phyloP scores from a whole-genome alignment of 2,797 vertebrate genomes.

The Lerista edwardsae region DNA sequence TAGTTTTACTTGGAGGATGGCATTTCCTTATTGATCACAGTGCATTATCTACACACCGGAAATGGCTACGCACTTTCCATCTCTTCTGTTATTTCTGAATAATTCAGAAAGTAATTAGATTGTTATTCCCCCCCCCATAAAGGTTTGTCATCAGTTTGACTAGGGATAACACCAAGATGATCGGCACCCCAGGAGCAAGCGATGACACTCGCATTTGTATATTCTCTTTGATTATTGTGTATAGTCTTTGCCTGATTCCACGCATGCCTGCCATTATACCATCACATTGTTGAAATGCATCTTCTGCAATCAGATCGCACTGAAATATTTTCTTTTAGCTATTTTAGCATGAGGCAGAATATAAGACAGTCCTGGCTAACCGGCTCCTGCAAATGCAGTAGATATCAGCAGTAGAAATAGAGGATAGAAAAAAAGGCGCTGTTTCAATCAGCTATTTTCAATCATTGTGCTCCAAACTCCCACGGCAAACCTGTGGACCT shows the following conservation, averaged over 20 bases:
- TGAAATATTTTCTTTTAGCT: too few species aligned
- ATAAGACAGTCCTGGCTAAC: too few species aligned
- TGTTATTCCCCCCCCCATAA: conserved; percentile 59
- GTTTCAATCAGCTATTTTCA: too few species aligned
- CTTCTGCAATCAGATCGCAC: conserved; percentile 23
- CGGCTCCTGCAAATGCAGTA: too few species aligned
- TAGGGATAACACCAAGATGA: conserved; percentile 25
- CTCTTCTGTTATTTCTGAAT: conserved; percentile 76
- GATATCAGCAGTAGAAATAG: too few species aligned
- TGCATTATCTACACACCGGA: conserved; percentile 76
- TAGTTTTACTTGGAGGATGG: conserved; percentile 69
- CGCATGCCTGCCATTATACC: neutral
- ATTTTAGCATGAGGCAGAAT: too few species aligned
- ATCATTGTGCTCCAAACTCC: too few species aligned
- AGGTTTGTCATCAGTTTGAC: conserved; percentile 59
- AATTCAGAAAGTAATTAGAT: conserved; percentile 76
- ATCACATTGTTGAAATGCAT: conserved; percentile 8
- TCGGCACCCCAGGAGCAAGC: neutral
- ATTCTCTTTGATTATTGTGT: neutral
- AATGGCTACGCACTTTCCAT: conserved; percentile 74
- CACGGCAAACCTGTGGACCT: too few species aligned
- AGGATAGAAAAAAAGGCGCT: too few species aligned
- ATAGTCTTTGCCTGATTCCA: neutral
- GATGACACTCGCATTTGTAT: neutral
- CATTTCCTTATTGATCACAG: conserved; percentile 76